Evolutionary conservation across 2,797 vertebrate genomes (phyloP), one percentile per base, ranked within the genome.

Genomic region (Acanthurus lineatus): DNA sequence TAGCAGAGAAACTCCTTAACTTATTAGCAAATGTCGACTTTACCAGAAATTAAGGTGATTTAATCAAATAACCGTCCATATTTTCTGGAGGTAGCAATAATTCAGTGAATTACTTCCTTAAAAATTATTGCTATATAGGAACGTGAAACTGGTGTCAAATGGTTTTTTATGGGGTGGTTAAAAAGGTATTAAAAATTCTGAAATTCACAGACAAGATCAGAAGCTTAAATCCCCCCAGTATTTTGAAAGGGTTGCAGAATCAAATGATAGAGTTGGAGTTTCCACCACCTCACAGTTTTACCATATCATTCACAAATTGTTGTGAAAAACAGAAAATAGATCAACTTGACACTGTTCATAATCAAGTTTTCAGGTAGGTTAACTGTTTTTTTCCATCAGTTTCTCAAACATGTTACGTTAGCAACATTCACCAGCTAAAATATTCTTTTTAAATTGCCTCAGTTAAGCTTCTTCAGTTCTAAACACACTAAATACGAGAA

Each of bases 401-500:
- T 65, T 32, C 47, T 76, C 35, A 38, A 56, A 53, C 81, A 59
- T 71, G 9, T 28, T 69, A 59, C 35, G 45, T 76, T 54, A 48
- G 44, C 83, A 85, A 69, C 22, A 47, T 20, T 69, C 47, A 71
- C 28, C 56, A 81, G 80, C 77, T 87, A 81, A 85, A 70, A 59
- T 81, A 74, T 79, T 73, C 53, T 25, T 64, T 64, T 58, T 25
- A 77, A 82, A 83, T 57, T 56, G 69, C 25, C 61, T 42, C 79
- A 65, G 6, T 42, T 56, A 61, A 68, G 35, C 51, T 52, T 84
- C 57, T 79, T 60, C 68, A 73, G 45, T 69, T 74, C 12, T 28
- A 58, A 80, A 80, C 45, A 71, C 62, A 73, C 59, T 72, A 59
- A 3, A 22, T 32, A n/a, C 70, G 69, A 53, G 64, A 40, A 38